Conservation (phyloP, 2,113 vertebrate species). For the Gymnobelideus leadbeateri region DNA sequence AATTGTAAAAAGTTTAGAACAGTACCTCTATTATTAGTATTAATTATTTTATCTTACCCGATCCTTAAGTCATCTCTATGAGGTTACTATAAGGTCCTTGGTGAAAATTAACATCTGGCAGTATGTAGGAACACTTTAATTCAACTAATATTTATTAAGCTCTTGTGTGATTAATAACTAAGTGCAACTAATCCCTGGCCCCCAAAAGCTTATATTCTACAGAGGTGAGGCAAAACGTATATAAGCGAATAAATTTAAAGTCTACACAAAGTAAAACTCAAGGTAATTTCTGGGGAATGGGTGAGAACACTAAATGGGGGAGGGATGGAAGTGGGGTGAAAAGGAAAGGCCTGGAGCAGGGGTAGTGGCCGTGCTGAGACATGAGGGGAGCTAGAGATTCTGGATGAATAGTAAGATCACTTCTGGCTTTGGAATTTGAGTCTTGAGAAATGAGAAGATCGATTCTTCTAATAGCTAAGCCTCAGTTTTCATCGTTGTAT, state of each 20-base stretch:
- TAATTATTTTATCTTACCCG: background rate
- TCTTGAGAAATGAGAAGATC: background rate
- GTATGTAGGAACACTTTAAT: background rate
- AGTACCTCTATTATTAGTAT: background rate
- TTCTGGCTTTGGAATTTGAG: background rate
- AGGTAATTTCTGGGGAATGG: background rate
- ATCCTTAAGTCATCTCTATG: background rate
- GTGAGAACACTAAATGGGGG: no score
- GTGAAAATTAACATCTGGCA: background rate
- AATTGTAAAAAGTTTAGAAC: background rate
- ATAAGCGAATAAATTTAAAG: background rate
- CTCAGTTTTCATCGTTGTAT: background rate
- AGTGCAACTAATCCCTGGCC: no score
- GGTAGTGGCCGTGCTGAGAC: background rate
- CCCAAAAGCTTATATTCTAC: background rate
- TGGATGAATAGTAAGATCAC: background rate
- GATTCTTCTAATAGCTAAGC: background rate
- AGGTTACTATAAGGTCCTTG: background rate
- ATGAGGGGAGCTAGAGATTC: background rate
- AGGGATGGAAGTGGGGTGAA: no score
- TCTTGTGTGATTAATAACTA: background rate
- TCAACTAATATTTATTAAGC: background rate
- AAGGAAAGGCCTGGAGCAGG: no score
- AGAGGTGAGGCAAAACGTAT: background rate
- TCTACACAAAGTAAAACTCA: background rate